These are phyloP conservation scores for Pachliopta kotzebuea DNA, from an alignment of 2,888 invertebrate genomes.

Conservation along the genomic window DNA sequence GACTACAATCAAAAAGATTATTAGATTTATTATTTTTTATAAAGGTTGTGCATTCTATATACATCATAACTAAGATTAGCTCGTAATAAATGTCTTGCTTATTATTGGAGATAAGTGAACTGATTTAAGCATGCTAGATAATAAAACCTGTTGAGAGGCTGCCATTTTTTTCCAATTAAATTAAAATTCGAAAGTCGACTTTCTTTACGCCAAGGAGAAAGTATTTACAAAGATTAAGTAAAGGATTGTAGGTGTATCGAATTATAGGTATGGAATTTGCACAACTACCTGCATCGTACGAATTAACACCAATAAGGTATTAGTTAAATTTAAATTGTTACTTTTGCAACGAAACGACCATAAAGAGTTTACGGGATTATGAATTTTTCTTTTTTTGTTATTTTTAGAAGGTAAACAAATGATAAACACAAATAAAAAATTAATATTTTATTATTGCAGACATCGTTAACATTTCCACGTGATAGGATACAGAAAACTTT, in stretches of 20 bases:
- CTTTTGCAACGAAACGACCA: too few species aligned
- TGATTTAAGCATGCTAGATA: neutral
- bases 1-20: too few species aligned
- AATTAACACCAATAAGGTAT: neutral
- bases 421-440: slow-evolving; percentile 30
- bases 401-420: neutral
- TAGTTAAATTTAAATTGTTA: too few species aligned
- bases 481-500: slow-evolving; percentile 36
- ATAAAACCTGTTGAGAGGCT: neutral
- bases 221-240: neutral
- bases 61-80: too few species aligned
- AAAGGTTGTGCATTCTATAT: too few species aligned
- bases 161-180: neutral
- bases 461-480: slow-evolving; percentile 65
- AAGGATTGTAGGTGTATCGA: neutral
- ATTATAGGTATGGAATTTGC: neutral
- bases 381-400: neutral
- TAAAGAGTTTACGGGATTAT: too few species aligned
- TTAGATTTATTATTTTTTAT: too few species aligned
- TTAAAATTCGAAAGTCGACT: slow-evolving; percentile 20
- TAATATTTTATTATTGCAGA: slow-evolving; percentile 62
- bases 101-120: neutral
- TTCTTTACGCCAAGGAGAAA: neutral
- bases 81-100: neutral
- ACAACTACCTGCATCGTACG: neutral